Evolutionary conservation across 2,888 invertebrate species (phyloP), one percentile per base, ranked within the genome.

Genomic region (Hypercompe scribonia): DNA sequence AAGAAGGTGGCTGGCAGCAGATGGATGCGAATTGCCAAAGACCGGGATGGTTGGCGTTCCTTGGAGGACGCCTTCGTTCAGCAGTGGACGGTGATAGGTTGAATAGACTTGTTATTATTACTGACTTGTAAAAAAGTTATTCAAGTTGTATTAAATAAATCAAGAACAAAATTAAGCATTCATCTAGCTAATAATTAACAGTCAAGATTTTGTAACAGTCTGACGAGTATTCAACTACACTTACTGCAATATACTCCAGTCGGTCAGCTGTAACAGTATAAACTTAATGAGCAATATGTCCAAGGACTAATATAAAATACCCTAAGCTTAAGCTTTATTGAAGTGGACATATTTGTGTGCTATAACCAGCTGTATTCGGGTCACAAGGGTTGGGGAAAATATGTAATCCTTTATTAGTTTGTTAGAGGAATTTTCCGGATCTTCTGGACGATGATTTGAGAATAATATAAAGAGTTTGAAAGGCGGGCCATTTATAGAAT

Each of bases 191-290:
- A 76, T 78, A 83, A 86, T 89, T 87, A 88, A 88, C 85, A 84
- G 87, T 86, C 87, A 87, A 84, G 83, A 76, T 66, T 78, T 86
- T 88, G 87, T 88, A 84, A 86, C 81, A 80, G 81, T 84, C 83
- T 78, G 77, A 78, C 83, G 74, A 70, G 72, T 68, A 58, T 68
- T 71, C 63, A 75, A 73, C 74, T 67, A 74, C 75, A 64, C 70
- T 50, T 61, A 65, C 21, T 65, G 73, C 67, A 76, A 75, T 77
- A 80, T 75, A 73, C 75, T 69, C 72, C 46, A 65, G 61, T 76
- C 69, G 68, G 68, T 78, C 70, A 67, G 58, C 81, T 71, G 75
- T 76, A 61, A 73, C 75, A 75, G 71, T 73, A 70, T 78, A 78
- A 76, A 80, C 33, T 67, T 77, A 73, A 68, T 65, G 67, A 65